Conservation (phyloP, 2,113 vertebrate species). For the Philantomba maxwellii region DNA sequence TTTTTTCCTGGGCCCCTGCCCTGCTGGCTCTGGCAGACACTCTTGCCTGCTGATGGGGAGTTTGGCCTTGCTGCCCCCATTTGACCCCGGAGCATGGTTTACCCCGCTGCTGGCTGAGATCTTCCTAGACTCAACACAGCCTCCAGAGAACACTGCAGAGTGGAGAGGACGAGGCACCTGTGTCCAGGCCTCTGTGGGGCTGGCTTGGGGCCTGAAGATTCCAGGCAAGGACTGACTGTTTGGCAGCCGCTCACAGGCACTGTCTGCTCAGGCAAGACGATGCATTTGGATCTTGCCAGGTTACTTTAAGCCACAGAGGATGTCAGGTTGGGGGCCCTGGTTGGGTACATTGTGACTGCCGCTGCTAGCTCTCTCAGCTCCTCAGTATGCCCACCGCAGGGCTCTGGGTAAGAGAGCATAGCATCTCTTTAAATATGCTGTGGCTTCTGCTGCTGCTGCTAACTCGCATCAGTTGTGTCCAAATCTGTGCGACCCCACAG, state of each 20-base stretch:
- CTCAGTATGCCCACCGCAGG: neutral
- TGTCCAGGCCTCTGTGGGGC: neutral
- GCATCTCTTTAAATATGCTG: neutral
- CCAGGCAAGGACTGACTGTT: too few species aligned
- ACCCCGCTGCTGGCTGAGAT: neutral
- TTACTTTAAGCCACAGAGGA: neutral
- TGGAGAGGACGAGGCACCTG: neutral
- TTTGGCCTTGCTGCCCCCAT: neutral
- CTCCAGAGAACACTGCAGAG: neutral
- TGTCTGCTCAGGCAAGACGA: rapidly evolving
- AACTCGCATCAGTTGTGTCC: too few species aligned
- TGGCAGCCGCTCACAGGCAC: neutral
- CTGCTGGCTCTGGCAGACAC: neutral
- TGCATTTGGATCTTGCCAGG: neutral
- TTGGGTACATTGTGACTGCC: neutral
- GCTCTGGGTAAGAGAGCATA: neutral
- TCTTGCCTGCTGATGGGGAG: neutral
- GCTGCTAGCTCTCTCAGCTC: neutral
- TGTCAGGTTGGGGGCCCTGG: neutral
- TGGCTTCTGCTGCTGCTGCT: neutral
- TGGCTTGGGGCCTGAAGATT: neutral
- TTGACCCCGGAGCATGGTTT: neutral
- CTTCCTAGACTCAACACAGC: neutral
- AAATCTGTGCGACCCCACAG: too few species aligned
- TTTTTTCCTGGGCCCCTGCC: neutral